Evolutionary conservation across 2,888 invertebrate genomes (phyloP).

Genomic region (Epinotia bilunana): DNA sequence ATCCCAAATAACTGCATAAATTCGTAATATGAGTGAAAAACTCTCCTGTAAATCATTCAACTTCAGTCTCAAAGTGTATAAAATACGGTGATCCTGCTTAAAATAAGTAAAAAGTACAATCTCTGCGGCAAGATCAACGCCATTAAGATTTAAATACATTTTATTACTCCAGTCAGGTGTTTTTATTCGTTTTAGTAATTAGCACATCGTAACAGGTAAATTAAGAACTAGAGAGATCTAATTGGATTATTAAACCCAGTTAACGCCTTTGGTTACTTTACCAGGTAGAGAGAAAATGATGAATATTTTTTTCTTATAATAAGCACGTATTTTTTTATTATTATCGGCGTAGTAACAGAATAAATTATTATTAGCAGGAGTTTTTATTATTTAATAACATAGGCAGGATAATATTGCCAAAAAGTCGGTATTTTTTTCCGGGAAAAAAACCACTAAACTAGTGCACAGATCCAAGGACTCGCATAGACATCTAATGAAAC

Average conservation of each 20-base stretch:
- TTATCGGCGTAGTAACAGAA: not conserved
- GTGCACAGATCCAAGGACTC: conserved; percentile 7
- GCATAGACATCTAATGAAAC: not conserved
- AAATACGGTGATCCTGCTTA: too few relatives aligned
- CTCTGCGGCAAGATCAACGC: not conserved
- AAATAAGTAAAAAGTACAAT: not conserved
- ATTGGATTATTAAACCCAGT: conserved; percentile 5
- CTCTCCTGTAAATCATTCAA: too few relatives aligned
- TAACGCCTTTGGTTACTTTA: not conserved
- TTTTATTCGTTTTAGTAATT: conserved; percentile 2
- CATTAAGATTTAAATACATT: not conserved
- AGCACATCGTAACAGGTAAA: not conserved
- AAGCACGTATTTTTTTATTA: not conserved
- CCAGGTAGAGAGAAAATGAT: too few relatives aligned
- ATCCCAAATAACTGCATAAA: too few relatives aligned
- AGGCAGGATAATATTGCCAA: not conserved
- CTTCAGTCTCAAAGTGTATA: too few relatives aligned
- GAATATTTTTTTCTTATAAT: not conserved
- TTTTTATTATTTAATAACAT: too few relatives aligned
- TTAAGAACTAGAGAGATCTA: not conserved
- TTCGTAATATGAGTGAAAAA: too few relatives aligned
- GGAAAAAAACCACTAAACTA: not conserved
- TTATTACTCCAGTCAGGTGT: not conserved
- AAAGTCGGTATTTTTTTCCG: not conserved
- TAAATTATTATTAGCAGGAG: not conserved